Evolutionary conservation across 2,888 invertebrate species (phyloP).

Genomic region (Lasioglossum pauxillum): DNA sequence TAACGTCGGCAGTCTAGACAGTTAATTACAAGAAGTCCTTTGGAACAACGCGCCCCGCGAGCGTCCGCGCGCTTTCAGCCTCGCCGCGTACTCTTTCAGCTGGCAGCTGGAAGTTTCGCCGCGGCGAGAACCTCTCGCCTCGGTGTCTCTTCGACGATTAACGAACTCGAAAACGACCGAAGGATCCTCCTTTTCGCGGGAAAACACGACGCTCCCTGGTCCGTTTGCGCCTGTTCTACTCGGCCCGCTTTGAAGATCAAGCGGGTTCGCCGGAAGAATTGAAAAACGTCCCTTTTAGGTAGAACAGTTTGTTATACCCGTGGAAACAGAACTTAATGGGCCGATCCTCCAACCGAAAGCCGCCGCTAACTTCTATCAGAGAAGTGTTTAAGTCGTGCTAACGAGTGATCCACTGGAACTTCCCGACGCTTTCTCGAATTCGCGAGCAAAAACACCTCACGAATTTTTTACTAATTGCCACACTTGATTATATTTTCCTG

Average conservation of each 20-base stretch:
- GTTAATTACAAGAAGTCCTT: conserved; percentile 82
- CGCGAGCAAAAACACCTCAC: too few species aligned
- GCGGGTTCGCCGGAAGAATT: neutral
- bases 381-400: neutral
- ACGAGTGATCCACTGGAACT: neutral
- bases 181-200: neutral
- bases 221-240: neutral
- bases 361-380: neutral
- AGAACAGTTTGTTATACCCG: neutral
- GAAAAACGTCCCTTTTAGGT: neutral
- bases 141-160: conserved; percentile 47
- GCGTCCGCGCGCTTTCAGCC: conserved; percentile 52
- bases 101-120: conserved; percentile 26
- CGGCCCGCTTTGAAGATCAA: neutral
- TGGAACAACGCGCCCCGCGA: conserved; percentile 70
- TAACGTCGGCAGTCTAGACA: conserved; percentile 82
- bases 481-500: too few species aligned
- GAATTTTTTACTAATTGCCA: too few species aligned
- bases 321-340: neutral
- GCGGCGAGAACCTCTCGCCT: conserved; percentile 22
- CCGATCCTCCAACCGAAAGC: neutral
- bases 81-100: conserved; percentile 52
- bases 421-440: too few species aligned
- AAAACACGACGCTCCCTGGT: neutral
- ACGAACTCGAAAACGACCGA: conserved; percentile 45